phyloP scores from a whole-genome alignment of 2,888 invertebrate species.

The Osmoderma eremita region DNA sequence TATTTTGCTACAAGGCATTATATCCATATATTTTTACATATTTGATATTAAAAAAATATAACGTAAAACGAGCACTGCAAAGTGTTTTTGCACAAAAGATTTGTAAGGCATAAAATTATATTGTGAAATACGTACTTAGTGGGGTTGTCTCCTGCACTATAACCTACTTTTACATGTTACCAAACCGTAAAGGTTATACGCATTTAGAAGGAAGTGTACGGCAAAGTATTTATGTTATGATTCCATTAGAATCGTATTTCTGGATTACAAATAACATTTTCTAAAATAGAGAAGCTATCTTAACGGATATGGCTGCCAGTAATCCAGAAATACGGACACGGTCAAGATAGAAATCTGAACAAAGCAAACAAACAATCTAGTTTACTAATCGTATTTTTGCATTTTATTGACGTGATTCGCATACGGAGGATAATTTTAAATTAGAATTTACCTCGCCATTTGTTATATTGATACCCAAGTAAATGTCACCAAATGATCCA shows the following conservation, averaged over 20 bases:
- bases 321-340: constrained; percentile 44
- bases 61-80: constrained; percentile 40
- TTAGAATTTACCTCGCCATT: constrained; percentile 82
- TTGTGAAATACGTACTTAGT: constrained; percentile 8
- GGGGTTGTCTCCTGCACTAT: constrained; percentile 51
- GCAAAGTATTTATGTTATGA: neutral
- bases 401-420: neutral
- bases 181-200: constrained; percentile 51
- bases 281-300: constrained; percentile 45
- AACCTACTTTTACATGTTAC: constrained; percentile 60
- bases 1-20: constrained; percentile 11
- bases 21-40: constrained; percentile 3
- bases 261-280: constrained; percentile 18
- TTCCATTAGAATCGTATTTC: neutral
- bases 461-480: constrained; percentile 90
- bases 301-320: constrained; percentile 52
- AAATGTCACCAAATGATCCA: constrained; percentile 99
- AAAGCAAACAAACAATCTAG: constrained; percentile 45
- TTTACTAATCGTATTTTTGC: constrained; percentile 4
- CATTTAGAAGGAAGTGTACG: neutral
- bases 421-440: constrained; percentile 36
- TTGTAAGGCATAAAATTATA: neutral
- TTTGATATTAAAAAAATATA: constrained; percentile 9
- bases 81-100: constrained; percentile 41
- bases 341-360: constrained; percentile 47